Conservation (phyloP, 1,140 invertebrate genomes). For the Trachymyrmex cornetzi region DNA sequence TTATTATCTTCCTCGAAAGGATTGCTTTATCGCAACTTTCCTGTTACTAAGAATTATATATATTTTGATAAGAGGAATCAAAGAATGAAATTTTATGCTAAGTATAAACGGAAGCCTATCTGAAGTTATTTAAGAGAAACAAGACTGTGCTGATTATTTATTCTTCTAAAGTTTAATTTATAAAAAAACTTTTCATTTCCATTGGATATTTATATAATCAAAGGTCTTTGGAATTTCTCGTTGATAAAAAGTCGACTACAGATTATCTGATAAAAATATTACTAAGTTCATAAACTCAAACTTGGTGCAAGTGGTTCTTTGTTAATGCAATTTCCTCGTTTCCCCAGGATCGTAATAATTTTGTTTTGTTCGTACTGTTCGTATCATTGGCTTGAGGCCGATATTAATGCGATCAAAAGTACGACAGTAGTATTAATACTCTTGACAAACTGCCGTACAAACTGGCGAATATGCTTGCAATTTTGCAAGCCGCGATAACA, state of each 20-base stretch:
- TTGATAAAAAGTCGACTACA: neutral
- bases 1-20: neutral
- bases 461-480: conserved; percentile 43
- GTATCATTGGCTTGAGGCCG: conserved; percentile 32
- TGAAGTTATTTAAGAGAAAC: conserved; percentile 9
- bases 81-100: conserved; percentile 23
- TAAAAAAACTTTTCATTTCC: neutral
- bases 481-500: conserved; percentile 54
- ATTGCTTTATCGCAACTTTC: conserved; percentile 20
- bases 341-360: neutral
- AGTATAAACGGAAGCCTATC: neutral
- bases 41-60: conserved; percentile 1
- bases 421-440: conserved; percentile 45
- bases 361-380: conserved; percentile 27
- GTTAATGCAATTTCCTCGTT: conserved; percentile 28
- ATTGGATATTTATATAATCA: conserved; percentile 1
- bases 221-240: neutral
- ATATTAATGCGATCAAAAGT: conserved; percentile 62
- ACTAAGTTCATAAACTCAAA: neutral
- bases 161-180: conserved; percentile 10
- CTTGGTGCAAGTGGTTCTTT: conserved; percentile 1
- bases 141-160: conserved; percentile 19
- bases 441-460: conserved; percentile 47
- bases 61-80: neutral
- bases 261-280: neutral